These are phyloP conservation scores for Myzus persicae DNA, from an alignment of 1,140 invertebrate species.

Conservation along the genomic window DNA sequence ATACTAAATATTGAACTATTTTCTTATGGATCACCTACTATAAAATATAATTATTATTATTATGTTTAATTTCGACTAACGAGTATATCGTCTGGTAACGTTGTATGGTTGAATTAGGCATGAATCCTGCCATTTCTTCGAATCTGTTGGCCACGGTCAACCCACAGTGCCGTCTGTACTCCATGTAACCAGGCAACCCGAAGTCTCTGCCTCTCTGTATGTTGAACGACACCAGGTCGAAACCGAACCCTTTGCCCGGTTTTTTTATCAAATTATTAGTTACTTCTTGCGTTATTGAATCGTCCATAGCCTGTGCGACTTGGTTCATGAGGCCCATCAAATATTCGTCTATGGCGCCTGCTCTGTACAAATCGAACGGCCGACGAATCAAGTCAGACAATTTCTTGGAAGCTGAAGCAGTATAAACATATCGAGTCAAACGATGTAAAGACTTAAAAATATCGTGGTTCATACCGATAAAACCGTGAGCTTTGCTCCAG, in stretches of 20 bases:
- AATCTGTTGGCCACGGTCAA: slow-evolving; percentile 81
- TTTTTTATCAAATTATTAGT: slow-evolving; percentile 93
- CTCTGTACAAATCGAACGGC: slow-evolving; percentile 89
- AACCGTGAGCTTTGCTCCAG: slow-evolving; percentile 93
- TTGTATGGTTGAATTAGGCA: slow-evolving; percentile 87
- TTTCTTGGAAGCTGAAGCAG: slow-evolving; percentile 78
- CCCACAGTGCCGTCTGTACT: slow-evolving; percentile 84
- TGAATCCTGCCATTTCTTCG: slow-evolving; percentile 84
- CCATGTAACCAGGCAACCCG: slow-evolving; percentile 90
- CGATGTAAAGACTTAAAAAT: neutral
- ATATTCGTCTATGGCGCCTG: slow-evolving; percentile 89
- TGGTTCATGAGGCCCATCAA: slow-evolving; percentile 94
- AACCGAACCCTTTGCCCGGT: slow-evolving; percentile 81
- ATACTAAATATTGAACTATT: neutral
- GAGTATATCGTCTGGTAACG: slow-evolving; percentile 79
- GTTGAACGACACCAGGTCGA: slow-evolving; percentile 94
- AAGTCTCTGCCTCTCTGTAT: slow-evolving; percentile 93
- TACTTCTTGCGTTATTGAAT: slow-evolving; percentile 91
- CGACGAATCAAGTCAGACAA: slow-evolving; percentile 87
- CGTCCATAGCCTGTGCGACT: slow-evolving; percentile 93
- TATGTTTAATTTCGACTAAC: slow-evolving; percentile 66
- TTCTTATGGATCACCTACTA: neutral
- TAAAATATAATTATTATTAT: neutral
- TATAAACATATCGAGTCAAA: slow-evolving; percentile 41
- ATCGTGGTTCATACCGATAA: slow-evolving; percentile 73